A percentile compares a stretch with the other conserved stretches of the same genome.
Evolutionary conservation across 1,140 invertebrate genomes (phyloP).

Genomic region (Neodiprion virginianus): DNA sequence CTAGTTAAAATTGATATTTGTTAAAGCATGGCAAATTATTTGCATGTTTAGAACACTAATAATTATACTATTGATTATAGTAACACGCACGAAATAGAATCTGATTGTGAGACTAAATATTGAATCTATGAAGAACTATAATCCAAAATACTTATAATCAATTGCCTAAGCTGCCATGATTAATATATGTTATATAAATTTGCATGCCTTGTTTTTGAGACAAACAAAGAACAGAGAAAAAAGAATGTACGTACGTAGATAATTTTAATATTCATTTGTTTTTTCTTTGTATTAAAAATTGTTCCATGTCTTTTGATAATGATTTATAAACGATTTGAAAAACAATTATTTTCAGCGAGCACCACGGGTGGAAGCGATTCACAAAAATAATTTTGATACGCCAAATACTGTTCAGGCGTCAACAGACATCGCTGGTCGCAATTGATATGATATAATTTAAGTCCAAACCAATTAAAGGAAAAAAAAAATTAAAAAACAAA

Average conservation of each 20-base stretch:
- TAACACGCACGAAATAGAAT: no score
- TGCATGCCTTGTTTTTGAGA: slow-evolving; percentile 25
- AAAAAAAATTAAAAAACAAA: background rate
- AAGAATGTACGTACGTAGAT: background rate
- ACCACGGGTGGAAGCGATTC: slow-evolving; percentile 50
- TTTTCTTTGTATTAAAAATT: no score
- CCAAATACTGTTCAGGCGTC: slow-evolving; percentile 11
- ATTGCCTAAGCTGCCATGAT: no score
- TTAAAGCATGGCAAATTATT: no score
- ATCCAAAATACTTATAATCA: background rate
- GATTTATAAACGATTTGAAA: slow-evolving; percentile 30
- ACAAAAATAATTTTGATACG: slow-evolving; percentile 42
- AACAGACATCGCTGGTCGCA: slow-evolving; percentile 16
- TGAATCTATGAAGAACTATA: background rate
- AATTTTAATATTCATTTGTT: no score
- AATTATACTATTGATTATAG: no score
- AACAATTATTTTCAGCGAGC: slow-evolving; percentile 55
- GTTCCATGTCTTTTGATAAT: no score
- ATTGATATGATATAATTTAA: slow-evolving; percentile 5
- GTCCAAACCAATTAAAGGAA: slow-evolving; percentile 7
- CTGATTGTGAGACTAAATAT: no score
- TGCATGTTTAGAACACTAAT: no score
- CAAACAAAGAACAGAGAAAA: background rate
- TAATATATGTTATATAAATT: background rate
- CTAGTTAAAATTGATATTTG: no score